Base-by-base conservation (phyloP, 1,140 invertebrate species). In the Camponotus vicinus region DNA sequence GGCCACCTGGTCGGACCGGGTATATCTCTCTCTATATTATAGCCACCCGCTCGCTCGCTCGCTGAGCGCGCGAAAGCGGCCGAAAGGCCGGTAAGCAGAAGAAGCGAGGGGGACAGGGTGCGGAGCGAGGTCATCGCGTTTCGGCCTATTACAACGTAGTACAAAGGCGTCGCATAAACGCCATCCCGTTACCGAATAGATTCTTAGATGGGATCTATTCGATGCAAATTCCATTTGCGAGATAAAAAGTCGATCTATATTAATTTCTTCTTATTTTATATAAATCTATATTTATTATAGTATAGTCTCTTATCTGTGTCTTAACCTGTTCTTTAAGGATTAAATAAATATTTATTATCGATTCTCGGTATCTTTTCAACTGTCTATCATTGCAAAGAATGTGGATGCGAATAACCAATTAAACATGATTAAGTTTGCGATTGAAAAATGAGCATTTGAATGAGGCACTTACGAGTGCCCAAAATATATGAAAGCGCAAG, bases 101-200 rank as follows among this genome's bases (percentile, higher is more conserved):
- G 27, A 55, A 40, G 37, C 32, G 42, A 79, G 63, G 32, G 45
- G 77, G 34, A 40, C 64, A 61, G 40, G 67, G 79, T 61, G 79
- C 57, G 11, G 69, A 82, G 67, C 79, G 79, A 82, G 79, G 79
- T 73, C 79, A 69, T 59, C 55, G 69, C 55, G 79, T 82, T 82
- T 82, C 67, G 79, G 79, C 52, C 79, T 82, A 73, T 52, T 59
- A 71, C 40, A 27, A 73, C 55, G 18, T 73, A 40, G 18, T 82
- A 82, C 79, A 82, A 82, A 82, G 79, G 63, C 67, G 37, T 80
- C 64, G 64, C 34, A 70, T 73, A 82, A 82, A 82, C 55, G 69
- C 69, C 40, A 61, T 61, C 55, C 69, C 55, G 45, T 82, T 73
- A 82, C 67, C 79, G 79, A 18, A 82, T 18, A 18, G 18, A 7